Evolutionary conservation across 1,140 invertebrate genomes (phyloP), one percentile per base, ranked within the genome.

Genomic region (Leucophenga varia): DNA sequence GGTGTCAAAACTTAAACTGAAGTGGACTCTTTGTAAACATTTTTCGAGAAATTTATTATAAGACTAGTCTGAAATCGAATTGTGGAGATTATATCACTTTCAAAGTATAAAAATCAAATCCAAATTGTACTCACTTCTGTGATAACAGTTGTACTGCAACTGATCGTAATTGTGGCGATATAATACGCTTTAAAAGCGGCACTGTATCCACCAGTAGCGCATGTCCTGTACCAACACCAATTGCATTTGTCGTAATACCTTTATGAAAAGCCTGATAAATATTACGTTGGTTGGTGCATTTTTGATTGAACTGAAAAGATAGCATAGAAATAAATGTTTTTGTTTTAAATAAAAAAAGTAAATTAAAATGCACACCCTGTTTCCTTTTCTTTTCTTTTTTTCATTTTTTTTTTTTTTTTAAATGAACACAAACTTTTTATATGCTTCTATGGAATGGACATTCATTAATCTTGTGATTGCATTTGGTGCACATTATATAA

Each of bases 161-260:
- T 2, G 91, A 87, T 43, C 92, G 80, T 2, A 95, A 77, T 21
- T 78, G 79, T 0, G 93, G 93, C 42, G 84, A 82, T 10, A 95
- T 77, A 37, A 96, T 82, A 36, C 87, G 82, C 9, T 86, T 80
- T 17, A 96, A 61, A 30, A 86, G 78, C 3, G 93, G 88, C 16
- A 92, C 59, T 3, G 89, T 68, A 55, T 96, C 93, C 12, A 87
- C 69, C 9, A 85, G 72, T 3, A 90, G 76, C 3, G 77, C 77
- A 21, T 57, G 68, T 18, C 79, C 72, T 47, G 80, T 79, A 17
- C 84, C 78, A 57, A 81, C 81, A 34, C 83, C 80, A 52, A 82
- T 76, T 12, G 84, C 78, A 14, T 73, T 69, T 35, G 32, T 88
- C 81, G 3, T 78, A 63, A 89, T 82, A 31, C 86, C 85, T 32